Evolutionary conservation across 1,140 invertebrate genomes (phyloP).

Genomic region (Galendromus occidentalis): DNA sequence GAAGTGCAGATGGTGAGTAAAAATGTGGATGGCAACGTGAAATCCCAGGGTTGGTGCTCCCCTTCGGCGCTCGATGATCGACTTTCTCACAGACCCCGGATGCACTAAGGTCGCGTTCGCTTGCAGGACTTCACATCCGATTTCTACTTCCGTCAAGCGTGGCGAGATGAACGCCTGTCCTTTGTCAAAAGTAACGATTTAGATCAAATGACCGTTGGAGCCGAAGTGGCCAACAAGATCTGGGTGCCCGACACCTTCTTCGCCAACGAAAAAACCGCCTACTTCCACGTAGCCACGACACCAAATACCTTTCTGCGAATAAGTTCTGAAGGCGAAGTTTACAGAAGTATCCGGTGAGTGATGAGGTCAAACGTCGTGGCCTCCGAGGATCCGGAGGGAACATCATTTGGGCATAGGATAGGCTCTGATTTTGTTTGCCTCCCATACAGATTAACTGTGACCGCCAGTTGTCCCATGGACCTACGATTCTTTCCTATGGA

Average conservation of each 20-base stretch:
- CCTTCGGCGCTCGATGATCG: too few species aligned
- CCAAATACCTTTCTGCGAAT: slow-evolving; percentile 36
- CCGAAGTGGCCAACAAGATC: slow-evolving; percentile 34
- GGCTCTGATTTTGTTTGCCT: slow-evolving; percentile 5
- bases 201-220: slow-evolving; percentile 31
- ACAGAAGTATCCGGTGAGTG: slow-evolving; percentile 30
- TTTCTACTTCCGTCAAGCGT: slow-evolving; percentile 37
- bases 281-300: slow-evolving; percentile 36
- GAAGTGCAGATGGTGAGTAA: slow-evolving; percentile 89
- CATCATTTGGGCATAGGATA: too few species aligned
- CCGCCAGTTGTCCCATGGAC: slow-evolving; percentile 28
- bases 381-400: too few species aligned
- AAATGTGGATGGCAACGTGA: slow-evolving; percentile 17
- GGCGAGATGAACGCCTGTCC: slow-evolving; percentile 33
- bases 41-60: too few species aligned
- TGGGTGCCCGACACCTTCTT: slow-evolving; percentile 38
- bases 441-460: slow-evolving; percentile 27
- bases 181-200: slow-evolving; percentile 28
- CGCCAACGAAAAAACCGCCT: slow-evolving; percentile 36
- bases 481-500: slow-evolving; percentile 30
- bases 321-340: slow-evolving; percentile 29
- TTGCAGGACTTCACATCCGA: slow-evolving; percentile 38
- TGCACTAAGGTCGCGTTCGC: slow-evolving; percentile 18
- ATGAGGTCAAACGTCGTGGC: background rate
- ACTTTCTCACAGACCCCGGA: too few species aligned